Evolutionary conservation across 2,888 invertebrate genomes (phyloP), one percentile per base, ranked within the genome.

Genomic region (Embidobia sp.): DNA sequence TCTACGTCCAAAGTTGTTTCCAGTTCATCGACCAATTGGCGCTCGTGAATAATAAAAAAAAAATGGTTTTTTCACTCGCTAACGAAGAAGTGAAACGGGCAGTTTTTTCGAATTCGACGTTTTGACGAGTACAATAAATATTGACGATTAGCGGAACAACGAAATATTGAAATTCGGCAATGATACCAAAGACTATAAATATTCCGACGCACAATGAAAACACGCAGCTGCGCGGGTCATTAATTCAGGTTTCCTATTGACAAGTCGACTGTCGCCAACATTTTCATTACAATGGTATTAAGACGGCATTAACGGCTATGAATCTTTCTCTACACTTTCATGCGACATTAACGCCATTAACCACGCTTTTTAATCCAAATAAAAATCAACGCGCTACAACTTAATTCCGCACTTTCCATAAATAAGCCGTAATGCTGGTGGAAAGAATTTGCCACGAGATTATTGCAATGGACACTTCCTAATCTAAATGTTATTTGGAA

Each of bases 241-340:
- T 72, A 53, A 72, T 72, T 72, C 70, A n/a, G 7, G 37, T 11
- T 40, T 35, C 22, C 53, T 63, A 72, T 72, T 55, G 61, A 48
- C 46, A 70, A 35, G 15, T 35, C 59, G 42, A 33, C 49, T 51
- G 70, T 61, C 59, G 13, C 18, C 59, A 29, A 53, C 48, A 48
- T 72, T 72, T 72, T 72, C 70, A 72, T 72, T 63, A 72, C 70
- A 70, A 70, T 70, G 19, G 70, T 57, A 59, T 69, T 69, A 69
- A 69, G 69, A 69, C 33, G 63, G 59, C 44, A 33, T 44, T 33
- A 44, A 59, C n/a, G 59, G 1, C 57, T 22, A 59, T 69, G 69
- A 51, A 69, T 69, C 59, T 59, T 69, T 51, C 42, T 11, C 37
- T 22, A 53, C 51, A 53, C 53, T 61, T 70, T 61, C 53, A 72